Base-by-base conservation (phyloP, 2,113 vertebrate species). In the Sapajus apella region DNA sequence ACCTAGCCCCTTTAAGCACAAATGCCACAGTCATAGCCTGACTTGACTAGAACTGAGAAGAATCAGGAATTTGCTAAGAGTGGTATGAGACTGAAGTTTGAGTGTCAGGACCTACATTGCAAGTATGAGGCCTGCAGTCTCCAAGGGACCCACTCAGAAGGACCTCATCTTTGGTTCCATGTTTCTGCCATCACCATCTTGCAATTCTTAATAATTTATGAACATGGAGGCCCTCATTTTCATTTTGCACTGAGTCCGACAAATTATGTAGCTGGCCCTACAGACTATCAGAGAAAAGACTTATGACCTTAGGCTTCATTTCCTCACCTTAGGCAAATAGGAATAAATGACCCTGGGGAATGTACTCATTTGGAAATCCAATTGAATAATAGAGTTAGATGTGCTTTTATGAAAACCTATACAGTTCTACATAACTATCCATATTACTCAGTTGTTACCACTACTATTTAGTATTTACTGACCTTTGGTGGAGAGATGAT, bases 101-200 rank as follows among this genome's bases (percentile, higher is more conserved):
- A 82, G 12, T 3, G 3, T 6, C 17, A 10, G 0, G 20, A 14
- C 30, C 6, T 1, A 25, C 11, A 55, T 64, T 20, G 5, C 5
- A n/a, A 35, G 27, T 8, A 3, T 37, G 17, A 75, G 66, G 8
- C 3, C 7, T 61, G 55, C 3, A 5, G 14, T 52, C 50, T 50
- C 21, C 21, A 5, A 17, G 3, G 6, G 20, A 1, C 47, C 0
- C 0, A 3, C n/a, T 89, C 17, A 32, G 35, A 61, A 76, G n/a
- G 52, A 32, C 10, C 32, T 32, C 10, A 30, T 0, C 0, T n/a
- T 12, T 35, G 56, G 7, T 23, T 47, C 35, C 47, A 20, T 2
- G 40, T 10, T 30, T 64, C 20, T 80, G 10, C 37, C 45, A 4
- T 17, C 37, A 84, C 16, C 11, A 1, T 13, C 68, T 43, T 90